A percentile compares a stretch with the other conserved stretches of the same genome.
These are phyloP conservation scores for Petrocephalus sullivani DNA, from an alignment of 2,797 vertebrate species.

Conservation along the genomic window DNA sequence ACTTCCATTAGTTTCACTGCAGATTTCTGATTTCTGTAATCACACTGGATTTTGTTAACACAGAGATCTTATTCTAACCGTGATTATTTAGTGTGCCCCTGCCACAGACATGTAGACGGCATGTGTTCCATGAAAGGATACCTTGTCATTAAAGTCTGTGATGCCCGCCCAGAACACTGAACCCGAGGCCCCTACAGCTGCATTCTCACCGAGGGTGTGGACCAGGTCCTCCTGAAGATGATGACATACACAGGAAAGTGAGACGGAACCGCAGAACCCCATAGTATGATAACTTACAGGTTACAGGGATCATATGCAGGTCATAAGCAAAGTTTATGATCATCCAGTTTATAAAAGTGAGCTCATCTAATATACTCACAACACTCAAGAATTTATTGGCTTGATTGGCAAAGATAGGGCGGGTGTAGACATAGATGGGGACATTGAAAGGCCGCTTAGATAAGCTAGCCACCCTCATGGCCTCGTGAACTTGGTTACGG, in stretches of 20 bases:
- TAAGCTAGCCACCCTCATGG: conserved; percentile 31
- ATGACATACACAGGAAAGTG: background rate
- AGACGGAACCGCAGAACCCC: background rate
- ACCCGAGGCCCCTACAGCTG: background rate
- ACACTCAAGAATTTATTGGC: background rate
- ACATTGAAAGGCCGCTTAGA: background rate
- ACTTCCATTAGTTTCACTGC: background rate
- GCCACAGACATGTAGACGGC: background rate
- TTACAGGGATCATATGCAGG: background rate
- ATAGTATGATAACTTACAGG: background rate
- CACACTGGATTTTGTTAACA: background rate
- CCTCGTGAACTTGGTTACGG: conserved; percentile 73
- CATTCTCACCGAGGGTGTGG: background rate
- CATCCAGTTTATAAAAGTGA: background rate
- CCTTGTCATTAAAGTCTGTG: background rate
- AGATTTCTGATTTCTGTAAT: background rate
- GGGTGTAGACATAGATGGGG: background rate
- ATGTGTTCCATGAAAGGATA: background rate
- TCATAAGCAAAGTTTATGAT: background rate
- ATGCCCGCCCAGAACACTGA: background rate
- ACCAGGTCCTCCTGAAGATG: background rate
- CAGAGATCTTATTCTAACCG: background rate
- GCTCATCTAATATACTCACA: background rate
- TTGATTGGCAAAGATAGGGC: background rate
- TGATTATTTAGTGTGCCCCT: background rate